These are phyloP conservation scores for Unio pictorum DNA, from an alignment of 2,888 invertebrate species.

Conservation along the genomic window DNA sequence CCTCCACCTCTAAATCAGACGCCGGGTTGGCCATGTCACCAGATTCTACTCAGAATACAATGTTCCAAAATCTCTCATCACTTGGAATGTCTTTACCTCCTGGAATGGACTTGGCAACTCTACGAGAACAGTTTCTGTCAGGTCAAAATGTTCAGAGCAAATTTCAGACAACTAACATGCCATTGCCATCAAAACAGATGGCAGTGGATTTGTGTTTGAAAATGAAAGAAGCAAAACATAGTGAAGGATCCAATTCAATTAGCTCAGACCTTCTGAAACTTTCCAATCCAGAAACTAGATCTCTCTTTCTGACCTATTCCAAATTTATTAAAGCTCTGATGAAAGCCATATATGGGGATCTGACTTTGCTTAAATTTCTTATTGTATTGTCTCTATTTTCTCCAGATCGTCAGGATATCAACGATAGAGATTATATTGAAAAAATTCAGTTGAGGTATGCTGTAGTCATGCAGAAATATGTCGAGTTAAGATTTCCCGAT, in stretches of 20 bases:
- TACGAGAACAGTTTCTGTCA: too few species aligned
- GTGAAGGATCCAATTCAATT: slow-evolving; percentile 21
- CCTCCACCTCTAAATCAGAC: slow-evolving; percentile 2
- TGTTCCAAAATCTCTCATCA: neutral
- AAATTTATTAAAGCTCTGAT: slow-evolving; percentile 63
- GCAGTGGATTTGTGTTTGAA: too few species aligned
- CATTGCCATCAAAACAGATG: too few species aligned
- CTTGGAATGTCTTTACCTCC: too few species aligned
- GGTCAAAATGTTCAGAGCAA: too few species aligned
- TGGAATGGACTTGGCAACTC: too few species aligned
- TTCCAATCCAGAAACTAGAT: slow-evolving; percentile 51
- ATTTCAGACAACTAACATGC: too few species aligned
- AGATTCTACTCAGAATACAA: slow-evolving; percentile 1
- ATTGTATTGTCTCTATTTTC: slow-evolving; percentile 64
- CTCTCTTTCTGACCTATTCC: slow-evolving; percentile 64
- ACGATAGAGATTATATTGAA: slow-evolving; percentile 40
- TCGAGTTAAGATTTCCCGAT: slow-evolving; percentile 49
- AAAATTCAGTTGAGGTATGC: slow-evolving; percentile 64
- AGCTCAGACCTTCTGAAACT: slow-evolving; percentile 54
- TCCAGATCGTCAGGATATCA: slow-evolving; percentile 55
- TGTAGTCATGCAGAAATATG: slow-evolving; percentile 53
- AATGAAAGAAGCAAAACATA: neutral
- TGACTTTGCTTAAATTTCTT: slow-evolving; percentile 60
- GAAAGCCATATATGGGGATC: slow-evolving; percentile 57
- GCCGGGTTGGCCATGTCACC: slow-evolving; percentile 1